These are phyloP conservation scores for Leiothrix lutea DNA, from an alignment of 2,113 vertebrate species.

Conservation along the genomic window DNA sequence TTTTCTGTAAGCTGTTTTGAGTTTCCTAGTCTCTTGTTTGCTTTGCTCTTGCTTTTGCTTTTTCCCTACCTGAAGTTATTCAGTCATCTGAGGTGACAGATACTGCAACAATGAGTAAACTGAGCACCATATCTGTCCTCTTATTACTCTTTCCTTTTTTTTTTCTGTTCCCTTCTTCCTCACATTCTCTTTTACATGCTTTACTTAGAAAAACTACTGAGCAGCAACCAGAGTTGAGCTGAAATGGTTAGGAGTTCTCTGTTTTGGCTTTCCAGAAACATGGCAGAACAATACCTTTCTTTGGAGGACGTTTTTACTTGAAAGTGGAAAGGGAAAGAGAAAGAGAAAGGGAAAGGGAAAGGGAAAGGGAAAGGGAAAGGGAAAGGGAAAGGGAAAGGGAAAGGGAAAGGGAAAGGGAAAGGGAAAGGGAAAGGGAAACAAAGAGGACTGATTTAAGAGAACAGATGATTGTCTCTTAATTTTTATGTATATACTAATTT, in stretches of 20 bases:
- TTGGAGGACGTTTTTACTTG: background rate
- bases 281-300: rapidly evolving
- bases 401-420: background rate
- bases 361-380: background rate
- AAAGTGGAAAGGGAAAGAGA: background rate
- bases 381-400: background rate
- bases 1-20: background rate
- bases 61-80: background rate
- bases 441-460: background rate
- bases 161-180: background rate
- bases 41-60: background rate
- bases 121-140: background rate
- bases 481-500: background rate
- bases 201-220: background rate
- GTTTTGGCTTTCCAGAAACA: background rate
- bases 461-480: background rate
- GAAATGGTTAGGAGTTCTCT: background rate
- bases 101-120: background rate
- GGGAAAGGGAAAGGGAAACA: background rate
- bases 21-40: background rate
- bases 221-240: background rate
- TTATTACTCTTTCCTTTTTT: background rate
- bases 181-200: background rate
- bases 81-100: background rate
- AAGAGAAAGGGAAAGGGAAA: too few species aligned